Percentiles rank a stretch among this genome's conserved stretches.
Evolutionary conservation across 2,113 vertebrate genomes (phyloP).

Genomic region (Dicentrarchus labrax): DNA sequence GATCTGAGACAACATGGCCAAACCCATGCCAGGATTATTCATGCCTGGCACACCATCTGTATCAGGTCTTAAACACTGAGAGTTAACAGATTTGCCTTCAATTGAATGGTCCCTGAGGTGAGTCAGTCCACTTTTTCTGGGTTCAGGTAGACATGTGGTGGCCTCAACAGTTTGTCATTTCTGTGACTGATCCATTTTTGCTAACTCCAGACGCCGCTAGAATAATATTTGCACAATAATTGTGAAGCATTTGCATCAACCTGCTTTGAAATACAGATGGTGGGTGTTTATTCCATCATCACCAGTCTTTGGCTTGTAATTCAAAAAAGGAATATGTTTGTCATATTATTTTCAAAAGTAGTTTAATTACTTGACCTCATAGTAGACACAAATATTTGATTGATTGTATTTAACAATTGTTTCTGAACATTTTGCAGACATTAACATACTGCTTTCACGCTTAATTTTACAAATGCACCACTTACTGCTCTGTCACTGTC

Average conservation of each 20-base stretch:
- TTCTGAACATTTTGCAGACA: background rate
- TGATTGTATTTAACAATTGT: background rate
- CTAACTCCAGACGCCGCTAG: conserved; percentile 22
- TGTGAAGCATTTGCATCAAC: conserved; percentile 20
- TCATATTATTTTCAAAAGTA: background rate
- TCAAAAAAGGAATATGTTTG: background rate
- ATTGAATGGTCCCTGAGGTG: conserved; percentile 29
- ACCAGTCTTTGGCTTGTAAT: background rate
- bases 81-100: conserved; percentile 52
- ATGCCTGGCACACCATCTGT: conserved; percentile 58
- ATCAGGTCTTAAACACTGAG: conserved; percentile 49
- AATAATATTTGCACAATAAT: conserved; percentile 42
- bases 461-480: conserved; percentile 1
- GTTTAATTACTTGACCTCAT: background rate
- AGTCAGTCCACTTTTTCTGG: conserved; percentile 15
- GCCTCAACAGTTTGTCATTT: conserved; percentile 21
- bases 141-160: conserved; percentile 31
- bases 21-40: conserved; percentile 52
- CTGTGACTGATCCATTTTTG: conserved; percentile 23
- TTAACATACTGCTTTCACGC: background rate
- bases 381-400: background rate
- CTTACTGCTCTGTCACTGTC: background rate
- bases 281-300: conserved; percentile 21
- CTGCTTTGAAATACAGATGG: conserved; percentile 26
- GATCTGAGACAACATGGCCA: conserved; percentile 41